Evolutionary conservation across 2,797 vertebrate species (phyloP).

Genomic region (Mormyrus proboscirostris): DNA sequence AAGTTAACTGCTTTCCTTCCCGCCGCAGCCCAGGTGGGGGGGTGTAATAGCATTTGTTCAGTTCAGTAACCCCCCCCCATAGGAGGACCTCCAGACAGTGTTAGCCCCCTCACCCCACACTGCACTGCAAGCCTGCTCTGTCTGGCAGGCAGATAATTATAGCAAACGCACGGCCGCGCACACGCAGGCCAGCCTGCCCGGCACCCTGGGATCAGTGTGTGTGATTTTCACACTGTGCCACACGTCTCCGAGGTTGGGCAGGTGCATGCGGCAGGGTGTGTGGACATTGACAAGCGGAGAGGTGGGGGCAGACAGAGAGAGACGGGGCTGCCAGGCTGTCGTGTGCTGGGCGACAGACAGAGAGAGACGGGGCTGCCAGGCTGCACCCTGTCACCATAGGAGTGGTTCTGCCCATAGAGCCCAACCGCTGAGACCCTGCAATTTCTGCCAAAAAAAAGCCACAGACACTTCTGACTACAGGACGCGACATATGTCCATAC

Average conservation of each 20-base stretch:
- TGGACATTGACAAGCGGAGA: neutral
- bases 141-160: conserved; percentile 41
- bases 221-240: conserved; percentile 21
- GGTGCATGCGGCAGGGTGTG: neutral
- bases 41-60: conserved; percentile 46
- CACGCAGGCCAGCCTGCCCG: conserved; percentile 32
- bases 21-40: conserved; percentile 26
- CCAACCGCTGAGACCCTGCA: neutral
- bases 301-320: neutral
- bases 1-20: neutral
- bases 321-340: neutral
- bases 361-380: no score
- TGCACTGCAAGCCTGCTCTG: neutral
- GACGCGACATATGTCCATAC: neutral
- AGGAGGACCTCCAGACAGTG: conserved; percentile 17
- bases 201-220: neutral
- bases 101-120: neutral
- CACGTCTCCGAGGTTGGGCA: neutral
- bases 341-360: neutral
- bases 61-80: conserved; percentile 23
- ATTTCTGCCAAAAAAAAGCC: neutral
- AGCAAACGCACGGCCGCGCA: conserved; percentile 42
- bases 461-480: neutral
- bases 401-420: neutral
- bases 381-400: neutral